These are phyloP conservation scores for Drosophila simulans DNA, from an alignment of 1,140 invertebrate genomes.

Conservation along the genomic window DNA sequence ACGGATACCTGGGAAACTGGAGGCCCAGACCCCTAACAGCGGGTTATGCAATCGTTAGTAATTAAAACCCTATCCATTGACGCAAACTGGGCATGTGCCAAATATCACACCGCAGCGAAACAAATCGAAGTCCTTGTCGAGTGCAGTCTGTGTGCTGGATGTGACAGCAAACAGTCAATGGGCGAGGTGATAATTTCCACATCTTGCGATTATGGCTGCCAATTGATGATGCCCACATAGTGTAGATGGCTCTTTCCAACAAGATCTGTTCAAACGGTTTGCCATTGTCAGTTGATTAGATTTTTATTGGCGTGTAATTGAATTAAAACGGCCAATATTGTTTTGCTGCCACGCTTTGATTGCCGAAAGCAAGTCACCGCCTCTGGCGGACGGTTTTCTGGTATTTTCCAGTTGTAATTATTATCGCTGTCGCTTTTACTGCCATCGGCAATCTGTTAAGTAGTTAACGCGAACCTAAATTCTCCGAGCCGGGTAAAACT, in stretches of 20 bases:
- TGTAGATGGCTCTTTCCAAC: background rate
- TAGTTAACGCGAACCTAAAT: conserved; percentile 4
- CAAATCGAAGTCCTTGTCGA: conserved; percentile 39
- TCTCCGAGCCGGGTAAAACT: conserved; percentile 13
- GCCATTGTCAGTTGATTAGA: conserved; percentile 65
- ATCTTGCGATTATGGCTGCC: conserved; percentile 25
- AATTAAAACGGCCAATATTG: conserved; percentile 73
- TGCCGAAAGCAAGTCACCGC: conserved; percentile 48
- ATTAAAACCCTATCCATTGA: conserved; percentile 51
- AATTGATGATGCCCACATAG: conserved; percentile 5
- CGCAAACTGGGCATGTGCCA: conserved; percentile 44
- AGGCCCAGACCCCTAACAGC: conserved; percentile 16
- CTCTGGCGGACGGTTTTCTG: conserved; percentile 50
- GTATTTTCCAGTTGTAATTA: conserved; percentile 81
- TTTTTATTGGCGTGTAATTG: conserved; percentile 77
- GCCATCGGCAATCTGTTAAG: conserved; percentile 21
- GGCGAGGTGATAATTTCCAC: conserved; percentile 40
- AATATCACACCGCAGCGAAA: conserved; percentile 57
- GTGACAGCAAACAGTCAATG: conserved; percentile 60
- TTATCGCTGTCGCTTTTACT: conserved; percentile 50
- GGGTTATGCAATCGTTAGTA: conserved; percentile 52
- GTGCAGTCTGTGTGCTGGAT: conserved; percentile 29
- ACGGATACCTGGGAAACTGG: conserved; percentile 28
- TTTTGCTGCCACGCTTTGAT: conserved; percentile 75
- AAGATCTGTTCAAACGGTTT: conserved; percentile 14